Evolutionary conservation across 1,140 invertebrate species (phyloP), one percentile per base, ranked within the genome.

Genomic region (Drosophila erecta): DNA sequence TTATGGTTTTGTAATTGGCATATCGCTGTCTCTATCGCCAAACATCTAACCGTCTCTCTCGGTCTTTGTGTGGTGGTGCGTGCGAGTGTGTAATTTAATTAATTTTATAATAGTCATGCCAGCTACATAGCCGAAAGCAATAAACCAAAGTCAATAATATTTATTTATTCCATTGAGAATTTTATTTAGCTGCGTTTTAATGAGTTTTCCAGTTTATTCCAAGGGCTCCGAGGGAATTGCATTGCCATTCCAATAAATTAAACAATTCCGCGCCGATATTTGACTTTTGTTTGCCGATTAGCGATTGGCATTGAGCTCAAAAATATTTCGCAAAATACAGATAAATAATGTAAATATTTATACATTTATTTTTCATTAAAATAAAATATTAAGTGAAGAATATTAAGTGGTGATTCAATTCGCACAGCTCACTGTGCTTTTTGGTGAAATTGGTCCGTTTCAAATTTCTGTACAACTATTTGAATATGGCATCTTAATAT

Each of bases 81-180:
- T 14, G 33, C 3, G 3, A 40, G 41, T 40, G 35, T 55, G 47
- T 70, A 70, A 70, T 69, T 57, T 69, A 70, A 70, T 70, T 69
- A 70, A 49, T 69, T 70, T 49, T 69, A 57, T 69, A 57, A 57
- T 49, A 43, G 50, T 40, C 37, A 11, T 46, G 65, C 33, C 47
- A 38, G 61, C 24, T 22, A 38, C 60, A 69, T n/a, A 43, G 49
- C 27, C 3, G 17, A 64, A 53, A 37, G 24, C 65, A 53, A 65
- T 65, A 53, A 54, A 69, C 24, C 66, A 70, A 20, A 70, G 66
- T 70, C 41, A 70, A 70, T 70, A 70, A 40, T 56, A 69, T 70
- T 56, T 69, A 56, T 69, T 69, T 70, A 69, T 70, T 69, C 43
- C 61, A 38, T 55, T 62, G 22, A 30, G 50, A 30, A 46, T 54